Percentiles rank a stretch among this genome's conserved stretches.
Conservation (phyloP, 2,113 vertebrate species). For the Columbina picui region DNA sequence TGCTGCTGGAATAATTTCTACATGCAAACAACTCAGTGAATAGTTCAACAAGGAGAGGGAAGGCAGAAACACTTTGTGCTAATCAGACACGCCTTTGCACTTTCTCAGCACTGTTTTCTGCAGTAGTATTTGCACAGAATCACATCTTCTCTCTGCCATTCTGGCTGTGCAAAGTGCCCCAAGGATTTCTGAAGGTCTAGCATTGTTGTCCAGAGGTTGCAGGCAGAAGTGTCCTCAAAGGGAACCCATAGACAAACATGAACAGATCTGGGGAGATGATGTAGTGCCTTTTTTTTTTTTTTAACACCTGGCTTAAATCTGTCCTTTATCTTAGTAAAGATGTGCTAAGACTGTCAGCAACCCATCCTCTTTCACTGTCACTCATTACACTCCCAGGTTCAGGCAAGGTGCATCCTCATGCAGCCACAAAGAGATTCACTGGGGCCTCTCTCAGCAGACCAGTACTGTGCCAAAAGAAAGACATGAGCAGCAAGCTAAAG, state of each 20-base stretch:
- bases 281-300: not conserved
- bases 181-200: not conserved
- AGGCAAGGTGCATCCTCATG: not conserved
- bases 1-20: constrained; percentile 50
- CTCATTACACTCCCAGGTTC: not conserved
- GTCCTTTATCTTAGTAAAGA: not conserved
- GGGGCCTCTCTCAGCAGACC: not conserved
- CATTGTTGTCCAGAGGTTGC: not conserved
- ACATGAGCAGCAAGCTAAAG: not conserved
- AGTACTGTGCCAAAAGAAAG: not conserved
- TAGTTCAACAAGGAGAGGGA: not conserved
- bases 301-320: not conserved
- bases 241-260: not conserved
- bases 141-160: not conserved
- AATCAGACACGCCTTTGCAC: not conserved
- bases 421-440: not conserved
- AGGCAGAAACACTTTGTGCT: not conserved
- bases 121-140: not conserved
- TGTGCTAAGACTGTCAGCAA: not conserved
- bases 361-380: not conserved
- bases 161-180: not conserved
- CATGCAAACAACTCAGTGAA: not conserved
- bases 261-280: not conserved
- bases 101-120: not conserved
- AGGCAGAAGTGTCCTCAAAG: not conserved